A percentile compares a stretch with the other conserved stretches of the same genome.
These are phyloP conservation scores for Dinoponera quadriceps DNA, from an alignment of 1,140 invertebrate species.

Conservation along the genomic window DNA sequence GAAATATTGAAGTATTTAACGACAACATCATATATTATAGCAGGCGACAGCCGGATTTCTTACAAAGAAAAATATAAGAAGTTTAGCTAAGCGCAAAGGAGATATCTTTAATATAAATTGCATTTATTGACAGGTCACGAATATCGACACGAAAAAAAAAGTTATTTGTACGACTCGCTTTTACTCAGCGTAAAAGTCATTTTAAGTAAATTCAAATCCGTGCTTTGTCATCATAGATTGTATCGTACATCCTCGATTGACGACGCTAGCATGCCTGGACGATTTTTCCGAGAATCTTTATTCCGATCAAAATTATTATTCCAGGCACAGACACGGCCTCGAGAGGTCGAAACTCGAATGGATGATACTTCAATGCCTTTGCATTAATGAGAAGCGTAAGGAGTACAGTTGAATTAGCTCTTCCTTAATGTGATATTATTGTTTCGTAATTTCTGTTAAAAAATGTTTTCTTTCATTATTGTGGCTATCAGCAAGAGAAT, in stretches of 20 bases:
- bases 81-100: background rate
- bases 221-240: slow-evolving; percentile 55
- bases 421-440: background rate
- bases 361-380: slow-evolving; percentile 28
- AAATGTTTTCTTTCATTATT: background rate
- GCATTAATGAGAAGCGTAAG: slow-evolving; percentile 41
- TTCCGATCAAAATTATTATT: slow-evolving; percentile 57
- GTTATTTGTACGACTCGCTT: slow-evolving; percentile 10
- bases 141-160: background rate
- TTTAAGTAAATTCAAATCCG: slow-evolving; percentile 29
- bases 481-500: background rate
- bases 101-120: background rate
- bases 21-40: background rate
- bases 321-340: slow-evolving; percentile 54
- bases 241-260: slow-evolving; percentile 51
- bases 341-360: slow-evolving; percentile 61
- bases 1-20: background rate
- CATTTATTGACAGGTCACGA: no score
- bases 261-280: slow-evolving; percentile 34
- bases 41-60: background rate
- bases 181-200: slow-evolving; percentile 12
- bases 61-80: background rate
- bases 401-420: background rate
- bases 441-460: background rate
- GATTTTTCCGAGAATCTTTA: slow-evolving; percentile 60